phyloP scores from a whole-genome alignment of 1,140 invertebrate genomes.

The Drosophila dunni region DNA sequence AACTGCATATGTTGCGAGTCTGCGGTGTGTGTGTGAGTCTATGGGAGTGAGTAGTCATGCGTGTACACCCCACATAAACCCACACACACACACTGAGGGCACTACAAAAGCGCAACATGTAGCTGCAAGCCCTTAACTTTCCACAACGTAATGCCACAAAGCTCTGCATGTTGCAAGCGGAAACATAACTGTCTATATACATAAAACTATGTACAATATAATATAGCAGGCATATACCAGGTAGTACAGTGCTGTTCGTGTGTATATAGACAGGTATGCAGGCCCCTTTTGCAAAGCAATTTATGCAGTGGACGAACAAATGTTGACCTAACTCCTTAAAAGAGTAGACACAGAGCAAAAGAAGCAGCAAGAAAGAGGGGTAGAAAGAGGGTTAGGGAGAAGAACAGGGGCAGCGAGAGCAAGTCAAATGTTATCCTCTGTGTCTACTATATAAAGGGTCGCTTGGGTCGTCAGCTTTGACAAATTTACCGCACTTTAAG shows the following conservation, averaged over 20 bases:
- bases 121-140: conserved; percentile 35
- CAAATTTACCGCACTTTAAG: conserved; percentile 53
- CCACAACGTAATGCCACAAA: conserved; percentile 28
- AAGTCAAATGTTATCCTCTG: conserved; percentile 34
- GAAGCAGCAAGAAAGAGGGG: not conserved
- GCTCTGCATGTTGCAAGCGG: conserved; percentile 7
- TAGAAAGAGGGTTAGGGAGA: not conserved
- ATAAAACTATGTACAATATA: not conserved
- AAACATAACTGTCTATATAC: conserved; percentile 26
- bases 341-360: not conserved
- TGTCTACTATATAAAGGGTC: conserved; percentile 7
- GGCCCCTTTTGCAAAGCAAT: conserved; percentile 17
- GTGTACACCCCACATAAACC: conserved; percentile 8
- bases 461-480: conserved; percentile 32
- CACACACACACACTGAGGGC: conserved; percentile 13
- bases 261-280: conserved; percentile 6
- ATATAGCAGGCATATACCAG: not conserved
- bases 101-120: conserved; percentile 64
- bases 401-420: not conserved
- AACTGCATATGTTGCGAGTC: conserved; percentile 57
- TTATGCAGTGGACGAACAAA: conserved; percentile 15
- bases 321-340: conserved; percentile 27
- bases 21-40: conserved; percentile 12
- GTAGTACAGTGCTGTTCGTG: not conserved
- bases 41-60: conserved; percentile 27